These are phyloP conservation scores for Drosophila pullipes DNA, from an alignment of 2,888 invertebrate genomes.

Conservation along the genomic window DNA sequence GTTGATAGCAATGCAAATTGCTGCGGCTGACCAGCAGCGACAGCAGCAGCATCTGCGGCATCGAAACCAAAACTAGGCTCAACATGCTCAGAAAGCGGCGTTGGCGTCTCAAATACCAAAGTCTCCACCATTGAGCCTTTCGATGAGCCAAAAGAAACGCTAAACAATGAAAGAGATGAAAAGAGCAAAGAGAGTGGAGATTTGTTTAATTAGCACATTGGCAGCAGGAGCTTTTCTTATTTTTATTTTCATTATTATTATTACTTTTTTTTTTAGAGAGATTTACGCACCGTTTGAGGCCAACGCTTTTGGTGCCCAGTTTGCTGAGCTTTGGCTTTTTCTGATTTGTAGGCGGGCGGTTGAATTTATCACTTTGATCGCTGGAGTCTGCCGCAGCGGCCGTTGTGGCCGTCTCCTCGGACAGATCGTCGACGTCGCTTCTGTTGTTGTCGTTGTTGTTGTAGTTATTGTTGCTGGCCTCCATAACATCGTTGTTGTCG, in stretches of 20 bases:
- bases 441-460: conserved; percentile 48
- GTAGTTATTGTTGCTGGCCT: conserved; percentile 45
- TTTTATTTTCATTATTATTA: neutral
- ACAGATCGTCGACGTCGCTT: conserved; percentile 62
- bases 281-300: conserved; percentile 83
- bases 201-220: neutral
- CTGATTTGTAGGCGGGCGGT: conserved; percentile 73
- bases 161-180: conserved; percentile 80
- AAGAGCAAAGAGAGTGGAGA: conserved; percentile 50
- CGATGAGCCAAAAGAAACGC: conserved; percentile 97
- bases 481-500: conserved; percentile 58
- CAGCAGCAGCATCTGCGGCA: conserved; percentile 58
- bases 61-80: conserved; percentile 84
- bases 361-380: conserved; percentile 80
- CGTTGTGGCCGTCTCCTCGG: conserved; percentile 68
- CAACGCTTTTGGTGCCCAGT: conserved; percentile 84
- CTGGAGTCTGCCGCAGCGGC: conserved; percentile 72
- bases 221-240: neutral
- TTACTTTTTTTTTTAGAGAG: neutral
- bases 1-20: conserved; percentile 25
- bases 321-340: conserved; percentile 84
- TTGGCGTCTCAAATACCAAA: conserved; percentile 93
- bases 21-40: conserved; percentile 73
- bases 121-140: conserved; percentile 98
- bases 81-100: conserved; percentile 88